phyloP scores from a whole-genome alignment of 2,888 invertebrate species.

The Leucozona laternaria region DNA sequence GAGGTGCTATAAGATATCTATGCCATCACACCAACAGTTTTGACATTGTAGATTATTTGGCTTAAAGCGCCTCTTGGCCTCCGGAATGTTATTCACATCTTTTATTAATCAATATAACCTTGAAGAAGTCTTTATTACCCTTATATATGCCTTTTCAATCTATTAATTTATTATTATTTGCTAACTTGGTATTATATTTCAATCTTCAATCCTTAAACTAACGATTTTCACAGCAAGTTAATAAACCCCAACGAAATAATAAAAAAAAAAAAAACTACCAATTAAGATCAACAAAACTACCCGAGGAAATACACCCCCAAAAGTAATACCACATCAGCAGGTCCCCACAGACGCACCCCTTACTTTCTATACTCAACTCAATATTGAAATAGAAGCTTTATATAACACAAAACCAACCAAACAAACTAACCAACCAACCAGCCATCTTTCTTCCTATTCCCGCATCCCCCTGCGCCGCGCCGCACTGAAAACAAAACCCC shows the following conservation, averaged over 20 bases:
- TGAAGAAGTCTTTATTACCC: background rate
- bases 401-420: slow-evolving; percentile 23
- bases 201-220: slow-evolving; percentile 36
- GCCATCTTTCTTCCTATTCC: background rate
- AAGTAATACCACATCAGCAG: slow-evolving; percentile 1
- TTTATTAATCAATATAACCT: background rate
- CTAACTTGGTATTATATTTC: slow-evolving; percentile 39
- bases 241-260: slow-evolving; percentile 9
- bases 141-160: background rate
- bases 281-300: slow-evolving; percentile 52
- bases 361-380: slow-evolving; percentile 12
- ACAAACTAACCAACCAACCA: slow-evolving; percentile 31
- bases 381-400: slow-evolving; percentile 44
- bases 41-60: too few relatives aligned
- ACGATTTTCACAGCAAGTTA: slow-evolving; percentile 53
- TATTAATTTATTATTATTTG: background rate
- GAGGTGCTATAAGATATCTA: too few relatives aligned
- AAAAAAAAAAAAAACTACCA: slow-evolving; percentile 50
- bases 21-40: too few relatives aligned
- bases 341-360: slow-evolving; percentile 24
- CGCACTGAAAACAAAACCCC: slow-evolving; percentile 62
- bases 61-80: too few relatives aligned
- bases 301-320: slow-evolving; percentile 12
- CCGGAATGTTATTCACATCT: background rate
- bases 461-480: too few relatives aligned